These are phyloP conservation scores for Triops cancriformis DNA, from an alignment of 1,140 invertebrate species.

Conservation along the genomic window DNA sequence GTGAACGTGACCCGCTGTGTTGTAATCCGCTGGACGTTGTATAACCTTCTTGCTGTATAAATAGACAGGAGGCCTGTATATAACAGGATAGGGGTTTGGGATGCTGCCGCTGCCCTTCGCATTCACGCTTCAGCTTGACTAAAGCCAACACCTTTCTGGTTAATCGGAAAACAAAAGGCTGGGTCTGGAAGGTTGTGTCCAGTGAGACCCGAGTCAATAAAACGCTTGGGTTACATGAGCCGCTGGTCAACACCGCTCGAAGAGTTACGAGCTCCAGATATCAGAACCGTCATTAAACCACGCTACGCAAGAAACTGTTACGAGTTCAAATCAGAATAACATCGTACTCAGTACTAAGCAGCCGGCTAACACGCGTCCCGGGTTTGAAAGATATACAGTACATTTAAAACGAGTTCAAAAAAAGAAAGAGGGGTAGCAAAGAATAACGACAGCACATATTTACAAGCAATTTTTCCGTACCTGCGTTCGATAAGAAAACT, in stretches of 20 bases:
- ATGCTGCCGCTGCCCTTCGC: background rate
- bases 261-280: constrained; percentile 8
- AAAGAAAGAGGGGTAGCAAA: background rate
- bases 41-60: background rate
- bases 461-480: background rate
- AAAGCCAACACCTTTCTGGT: background rate
- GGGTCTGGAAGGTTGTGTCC: background rate
- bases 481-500: background rate
- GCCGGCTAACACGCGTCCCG: background rate
- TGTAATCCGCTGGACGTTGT: background rate
- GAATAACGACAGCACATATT: background rate
- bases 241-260: background rate
- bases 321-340: constrained; percentile 1
- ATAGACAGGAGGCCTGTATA: background rate
- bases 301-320: background rate
- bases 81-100: background rate
- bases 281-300: constrained; percentile 6
- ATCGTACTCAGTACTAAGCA: background rate
- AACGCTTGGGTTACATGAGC: background rate
- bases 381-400: background rate
- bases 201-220: background rate
- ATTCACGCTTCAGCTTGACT: background rate
- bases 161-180: background rate
- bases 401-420: background rate
- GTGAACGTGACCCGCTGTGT: background rate